Evolutionary conservation across 2,888 invertebrate species (phyloP).

Genomic region (Tinea pellionella): DNA sequence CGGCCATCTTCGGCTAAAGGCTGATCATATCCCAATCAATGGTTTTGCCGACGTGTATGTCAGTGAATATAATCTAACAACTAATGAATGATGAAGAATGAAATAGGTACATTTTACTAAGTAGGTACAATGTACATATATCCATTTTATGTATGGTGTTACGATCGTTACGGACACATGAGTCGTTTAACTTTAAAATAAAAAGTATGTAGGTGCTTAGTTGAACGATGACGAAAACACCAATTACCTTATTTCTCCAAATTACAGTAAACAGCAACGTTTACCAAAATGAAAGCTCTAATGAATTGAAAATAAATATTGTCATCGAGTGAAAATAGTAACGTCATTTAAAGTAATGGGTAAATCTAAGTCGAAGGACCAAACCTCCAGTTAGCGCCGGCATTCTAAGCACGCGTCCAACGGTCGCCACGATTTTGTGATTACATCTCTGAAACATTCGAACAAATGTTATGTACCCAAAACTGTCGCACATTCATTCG

Average conservation of each 20-base stretch:
- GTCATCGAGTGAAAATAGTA: conserved; percentile 47
- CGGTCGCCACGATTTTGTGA: conserved; percentile 32
- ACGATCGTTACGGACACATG: too few relatives aligned
- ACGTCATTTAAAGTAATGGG: conserved; percentile 62
- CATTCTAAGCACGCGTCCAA: conserved; percentile 63
- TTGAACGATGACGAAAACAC: background rate
- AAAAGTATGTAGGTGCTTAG: too few relatives aligned
- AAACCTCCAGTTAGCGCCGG: conserved; percentile 28
- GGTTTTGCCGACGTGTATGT: background rate
- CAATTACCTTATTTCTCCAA: conserved; percentile 21
- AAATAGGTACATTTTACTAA: background rate
- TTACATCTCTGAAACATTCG: conserved; percentile 5
- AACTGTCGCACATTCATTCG: conserved; percentile 14
- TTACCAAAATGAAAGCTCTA: conserved; percentile 56
- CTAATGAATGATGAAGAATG: background rate
- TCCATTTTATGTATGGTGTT: background rate
- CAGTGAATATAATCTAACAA: background rate
- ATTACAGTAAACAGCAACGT: conserved; percentile 48
- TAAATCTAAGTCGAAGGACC: conserved; percentile 39
- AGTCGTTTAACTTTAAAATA: too few relatives aligned
- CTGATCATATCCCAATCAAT: conserved; percentile 11
- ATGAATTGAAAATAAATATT: conserved; percentile 40
- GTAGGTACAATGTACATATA: too few relatives aligned
- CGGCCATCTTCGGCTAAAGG: conserved; percentile 12
- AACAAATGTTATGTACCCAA: background rate